Evolutionary conservation across 2,113 vertebrate species (phyloP).

Genomic region (Mola mola): DNA sequence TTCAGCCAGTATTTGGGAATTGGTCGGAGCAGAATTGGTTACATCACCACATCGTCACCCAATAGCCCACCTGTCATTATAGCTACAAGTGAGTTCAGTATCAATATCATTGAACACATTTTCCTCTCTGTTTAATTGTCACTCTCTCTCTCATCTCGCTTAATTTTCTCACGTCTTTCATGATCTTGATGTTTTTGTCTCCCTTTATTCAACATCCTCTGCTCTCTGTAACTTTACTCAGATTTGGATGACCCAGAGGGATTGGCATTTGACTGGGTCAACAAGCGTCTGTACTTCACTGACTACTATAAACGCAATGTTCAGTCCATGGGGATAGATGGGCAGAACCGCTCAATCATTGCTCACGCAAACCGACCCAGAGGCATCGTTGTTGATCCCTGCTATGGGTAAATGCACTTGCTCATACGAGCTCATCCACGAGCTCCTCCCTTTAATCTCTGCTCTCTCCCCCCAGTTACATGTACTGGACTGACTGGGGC

Average conservation of each 20-base stretch:
- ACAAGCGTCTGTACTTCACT: conserved; percentile 91
- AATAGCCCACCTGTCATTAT: conserved; percentile 79
- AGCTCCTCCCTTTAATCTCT: too few relatives aligned
- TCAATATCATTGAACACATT: background rate
- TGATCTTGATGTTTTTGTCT: background rate
- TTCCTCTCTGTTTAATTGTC: background rate
- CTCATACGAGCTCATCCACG: background rate
- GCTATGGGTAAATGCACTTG: conserved; percentile 85
- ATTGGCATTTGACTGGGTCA: conserved; percentile 94
- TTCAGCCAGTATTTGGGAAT: conserved; percentile 83
- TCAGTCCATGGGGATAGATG: conserved; percentile 87
- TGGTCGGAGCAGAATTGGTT: conserved; percentile 86
- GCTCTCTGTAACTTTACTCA: conserved; percentile 49
- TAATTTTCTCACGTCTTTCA: background rate
- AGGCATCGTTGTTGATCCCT: conserved; percentile 89
- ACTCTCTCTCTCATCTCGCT: background rate
- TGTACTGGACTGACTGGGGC: conserved; percentile 83
- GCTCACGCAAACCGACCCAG: conserved; percentile 85
- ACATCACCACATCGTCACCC: conserved; percentile 79
- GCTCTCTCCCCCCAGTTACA: conserved; percentile 60
- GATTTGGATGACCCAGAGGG: conserved; percentile 88
- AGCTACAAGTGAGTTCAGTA: conserved; percentile 80
- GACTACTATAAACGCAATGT: conserved; percentile 87
- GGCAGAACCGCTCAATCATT: conserved; percentile 84
- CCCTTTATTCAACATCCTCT: background rate